phyloP scores from a whole-genome alignment of 1,140 invertebrate species.

The Drosophila orosa region DNA sequence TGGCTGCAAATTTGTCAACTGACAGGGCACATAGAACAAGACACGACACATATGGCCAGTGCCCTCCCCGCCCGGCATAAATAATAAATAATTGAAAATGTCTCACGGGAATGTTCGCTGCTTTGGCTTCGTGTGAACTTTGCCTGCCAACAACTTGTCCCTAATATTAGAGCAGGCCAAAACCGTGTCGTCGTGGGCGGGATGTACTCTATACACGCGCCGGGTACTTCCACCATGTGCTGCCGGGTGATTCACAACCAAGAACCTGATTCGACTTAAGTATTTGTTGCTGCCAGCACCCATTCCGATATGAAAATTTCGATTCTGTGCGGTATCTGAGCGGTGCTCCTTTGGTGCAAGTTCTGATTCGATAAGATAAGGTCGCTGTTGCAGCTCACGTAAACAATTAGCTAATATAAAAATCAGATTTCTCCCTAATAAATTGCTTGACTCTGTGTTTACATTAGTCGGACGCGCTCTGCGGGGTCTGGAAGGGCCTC shows the following conservation, averaged over 20 bases:
- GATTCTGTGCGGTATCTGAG: conserved; percentile 2
- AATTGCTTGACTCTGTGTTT: conserved; percentile 18
- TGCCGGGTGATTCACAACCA: neutral
- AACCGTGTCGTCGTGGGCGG: conserved; percentile 51
- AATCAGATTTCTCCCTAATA: conserved; percentile 3
- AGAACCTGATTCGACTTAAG: conserved; percentile 7
- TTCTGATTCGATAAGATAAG: conserved; percentile 38
- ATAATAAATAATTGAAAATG: conserved; percentile 82
- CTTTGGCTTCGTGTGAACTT: conserved; percentile 74
- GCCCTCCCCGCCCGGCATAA: conserved; percentile 48
- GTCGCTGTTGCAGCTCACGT: conserved; percentile 1
- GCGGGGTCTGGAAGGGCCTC: conserved; percentile 1
- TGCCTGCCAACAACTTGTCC: conserved; percentile 75
- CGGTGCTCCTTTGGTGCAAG: conserved; percentile 18
- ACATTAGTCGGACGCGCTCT: conserved; percentile 5
- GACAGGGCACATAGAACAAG: conserved; percentile 45
- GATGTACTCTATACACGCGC: conserved; percentile 2
- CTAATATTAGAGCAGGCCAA: conserved; percentile 73
- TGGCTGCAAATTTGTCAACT: conserved; percentile 75
- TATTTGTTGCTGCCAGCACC: neutral
- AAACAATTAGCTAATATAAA: conserved; percentile 34
- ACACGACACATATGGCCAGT: conserved; percentile 69
- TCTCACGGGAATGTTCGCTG: conserved; percentile 68
- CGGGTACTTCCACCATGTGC: neutral
- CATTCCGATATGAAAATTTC: conserved; percentile 1